Evolutionary conservation across 2,888 invertebrate species (phyloP).

Genomic region (Cheilosia pagana): DNA sequence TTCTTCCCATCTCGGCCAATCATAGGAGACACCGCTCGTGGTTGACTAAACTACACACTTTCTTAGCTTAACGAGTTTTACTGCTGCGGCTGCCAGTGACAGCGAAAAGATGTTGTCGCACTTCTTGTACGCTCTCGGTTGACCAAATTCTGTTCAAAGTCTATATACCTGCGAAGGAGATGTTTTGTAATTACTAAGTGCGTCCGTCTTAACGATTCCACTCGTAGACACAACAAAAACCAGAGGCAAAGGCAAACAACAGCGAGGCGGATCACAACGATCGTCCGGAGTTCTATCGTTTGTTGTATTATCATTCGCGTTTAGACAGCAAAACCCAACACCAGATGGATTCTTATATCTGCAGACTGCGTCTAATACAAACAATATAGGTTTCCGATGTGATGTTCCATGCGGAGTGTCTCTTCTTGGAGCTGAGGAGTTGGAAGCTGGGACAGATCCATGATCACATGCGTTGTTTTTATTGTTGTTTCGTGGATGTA

Average conservation of each 20-base stretch:
- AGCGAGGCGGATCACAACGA: conserved; percentile 29
- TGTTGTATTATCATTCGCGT: conserved; percentile 58
- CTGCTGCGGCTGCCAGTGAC: conserved; percentile 16
- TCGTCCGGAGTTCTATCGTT: conserved; percentile 49
- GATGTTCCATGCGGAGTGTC: conserved; percentile 14
- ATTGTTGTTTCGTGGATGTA: conserved; percentile 32
- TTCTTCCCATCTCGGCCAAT: conserved; percentile 27
- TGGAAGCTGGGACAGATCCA: conserved; percentile 22
- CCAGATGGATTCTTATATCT: conserved; percentile 38
- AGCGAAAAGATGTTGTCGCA: conserved; percentile 59
- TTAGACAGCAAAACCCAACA: conserved; percentile 19
- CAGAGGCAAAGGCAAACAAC: conserved; percentile 21
- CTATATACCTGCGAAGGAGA: conserved; percentile 21
- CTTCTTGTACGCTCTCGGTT: conserved; percentile 36
- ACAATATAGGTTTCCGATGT: conserved; percentile 50
- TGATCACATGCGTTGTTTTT: conserved; percentile 42
- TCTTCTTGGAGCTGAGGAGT: conserved; percentile 31
- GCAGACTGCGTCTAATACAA: conserved; percentile 42
- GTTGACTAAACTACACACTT: conserved; percentile 26
- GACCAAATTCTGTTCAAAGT: conserved; percentile 44
- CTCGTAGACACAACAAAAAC: conserved; percentile 35
- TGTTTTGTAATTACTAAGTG: conserved; percentile 57
- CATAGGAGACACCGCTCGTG: conserved; percentile 38
- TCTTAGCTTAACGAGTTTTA: conserved; percentile 46
- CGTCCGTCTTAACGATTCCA: conserved; percentile 54